Conservation (phyloP, 1,140 invertebrate species). For the Ctenoplectra terminalis region DNA sequence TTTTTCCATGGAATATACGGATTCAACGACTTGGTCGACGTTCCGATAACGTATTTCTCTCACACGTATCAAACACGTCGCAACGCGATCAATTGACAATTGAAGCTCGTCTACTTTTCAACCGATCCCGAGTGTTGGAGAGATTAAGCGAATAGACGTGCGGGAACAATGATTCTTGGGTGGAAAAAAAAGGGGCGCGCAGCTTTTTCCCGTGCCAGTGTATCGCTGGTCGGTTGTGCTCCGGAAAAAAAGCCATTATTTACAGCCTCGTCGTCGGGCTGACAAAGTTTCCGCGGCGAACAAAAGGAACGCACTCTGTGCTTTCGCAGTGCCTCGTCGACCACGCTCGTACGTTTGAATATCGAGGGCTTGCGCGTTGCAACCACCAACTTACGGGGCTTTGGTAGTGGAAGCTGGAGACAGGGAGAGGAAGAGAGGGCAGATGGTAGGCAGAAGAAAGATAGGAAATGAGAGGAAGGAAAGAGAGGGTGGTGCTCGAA, state of each 20-base stretch:
- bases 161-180: not conserved
- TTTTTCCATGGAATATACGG: too few relatives aligned
- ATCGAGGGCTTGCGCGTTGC: conserved; percentile 60
- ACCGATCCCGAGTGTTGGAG: not conserved
- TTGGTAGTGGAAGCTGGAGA: not conserved
- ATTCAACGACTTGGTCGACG: too few relatives aligned
- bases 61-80: not conserved
- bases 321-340: not conserved
- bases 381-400: not conserved
- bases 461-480: not conserved
- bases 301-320: conserved; percentile 16
- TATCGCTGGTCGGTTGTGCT: too few relatives aligned
- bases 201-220: not conserved
- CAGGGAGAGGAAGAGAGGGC: not conserved
- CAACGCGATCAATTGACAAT: not conserved
- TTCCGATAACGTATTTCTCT: too few relatives aligned
- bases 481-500: not conserved
- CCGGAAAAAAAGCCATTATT: conserved; percentile 8
- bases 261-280: not conserved
- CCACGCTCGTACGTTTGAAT: conserved; percentile 57
- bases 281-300: conserved; percentile 29
- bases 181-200: not conserved
- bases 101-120: not conserved
- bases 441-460: not conserved
- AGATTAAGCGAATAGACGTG: not conserved